Base-by-base conservation (phyloP, 2,888 invertebrate species). In the Chirona hameri region DNA sequence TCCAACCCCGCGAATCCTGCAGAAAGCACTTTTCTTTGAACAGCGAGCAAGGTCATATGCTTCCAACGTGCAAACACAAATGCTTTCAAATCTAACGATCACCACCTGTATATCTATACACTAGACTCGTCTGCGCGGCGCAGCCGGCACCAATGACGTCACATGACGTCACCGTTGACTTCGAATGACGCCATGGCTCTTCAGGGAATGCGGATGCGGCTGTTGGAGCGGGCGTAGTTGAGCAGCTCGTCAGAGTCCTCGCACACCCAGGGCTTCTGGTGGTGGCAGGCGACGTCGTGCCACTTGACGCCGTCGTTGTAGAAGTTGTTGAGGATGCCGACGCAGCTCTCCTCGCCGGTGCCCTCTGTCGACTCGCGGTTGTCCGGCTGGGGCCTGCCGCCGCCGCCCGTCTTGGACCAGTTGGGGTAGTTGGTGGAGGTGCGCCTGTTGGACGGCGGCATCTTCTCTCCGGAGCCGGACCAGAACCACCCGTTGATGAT, bases 281-380 rank as follows among this genome's bases (percentile, higher is more conserved):
- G 96, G 89, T 96, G 95, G 89, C 96, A 96, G 85, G 95, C 95
- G 82, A 96, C 95, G 88, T 96, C 96, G 89, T 96, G 96, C 96
- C 96, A 96, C 85, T 94, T 95, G 88, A 96, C 95, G 85, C 96
- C 96, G 87, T 96, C 96, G 87, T 93, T 95, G 91, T 96, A 96
- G 15, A 96, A 96, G 89, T 96, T 96, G 90, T 96, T 96, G 85
- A 96, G 90, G 84, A 96, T 91, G 83, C 95, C 93, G 87, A 96
- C 88, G 87, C 96, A 96, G 69, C 96, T 95, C 88, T 96, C 96
- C 85, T 92, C 92, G 84, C 95, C 96, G 84, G 93, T 92, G 89
- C 72, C 84, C 76, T 85, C 83, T 0, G 46, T 29, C 48, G 84
- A 81, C 76, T 85, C 85, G 31, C 85, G 83, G 84, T 85, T 85